Evolutionary conservation across 2,797 vertebrate species (phyloP).

Genomic region (Siniperca obscura): DNA sequence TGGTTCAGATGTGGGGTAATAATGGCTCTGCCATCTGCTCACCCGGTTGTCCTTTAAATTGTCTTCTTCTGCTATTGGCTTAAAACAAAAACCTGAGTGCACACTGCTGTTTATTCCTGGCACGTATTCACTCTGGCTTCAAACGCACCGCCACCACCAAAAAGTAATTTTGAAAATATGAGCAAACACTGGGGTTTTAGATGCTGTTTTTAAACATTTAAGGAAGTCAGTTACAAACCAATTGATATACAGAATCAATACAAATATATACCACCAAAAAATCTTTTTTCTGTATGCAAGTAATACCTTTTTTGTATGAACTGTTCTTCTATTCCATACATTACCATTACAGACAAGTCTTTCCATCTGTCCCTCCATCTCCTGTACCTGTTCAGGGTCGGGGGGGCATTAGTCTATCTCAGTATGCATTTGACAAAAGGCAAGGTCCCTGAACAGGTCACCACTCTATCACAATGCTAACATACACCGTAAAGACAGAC

Average conservation of each 20-base stretch:
- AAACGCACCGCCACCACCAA: background rate
- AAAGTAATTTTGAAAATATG: conserved; percentile 35
- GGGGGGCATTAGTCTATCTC: background rate
- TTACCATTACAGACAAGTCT: background rate
- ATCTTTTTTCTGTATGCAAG: background rate
- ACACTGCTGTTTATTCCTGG: conserved; percentile 31
- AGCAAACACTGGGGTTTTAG: conserved; percentile 3
- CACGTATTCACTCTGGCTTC: conserved; percentile 3
- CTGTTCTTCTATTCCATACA: background rate
- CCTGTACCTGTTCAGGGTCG: background rate
- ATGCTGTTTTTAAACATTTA: conserved; percentile 12
- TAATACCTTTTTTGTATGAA: background rate
- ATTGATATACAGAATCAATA: background rate
- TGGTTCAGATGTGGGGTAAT: conserved; percentile 69
- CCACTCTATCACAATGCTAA: conserved; percentile 20
- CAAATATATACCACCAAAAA: background rate
- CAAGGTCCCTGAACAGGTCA: conserved; percentile 24
- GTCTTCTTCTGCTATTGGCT: conserved; percentile 53
- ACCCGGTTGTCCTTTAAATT: conserved; percentile 64
- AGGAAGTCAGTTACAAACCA: background rate
- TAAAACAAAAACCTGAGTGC: conserved; percentile 38
- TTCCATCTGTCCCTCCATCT: background rate
- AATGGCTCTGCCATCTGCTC: conserved; percentile 73
- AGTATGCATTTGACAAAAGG: conserved; percentile 29
- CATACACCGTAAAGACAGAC: conserved; percentile 24